These are phyloP conservation scores for Pampusana beccarii DNA, from an alignment of 2,113 vertebrate species.

Conservation along the genomic window DNA sequence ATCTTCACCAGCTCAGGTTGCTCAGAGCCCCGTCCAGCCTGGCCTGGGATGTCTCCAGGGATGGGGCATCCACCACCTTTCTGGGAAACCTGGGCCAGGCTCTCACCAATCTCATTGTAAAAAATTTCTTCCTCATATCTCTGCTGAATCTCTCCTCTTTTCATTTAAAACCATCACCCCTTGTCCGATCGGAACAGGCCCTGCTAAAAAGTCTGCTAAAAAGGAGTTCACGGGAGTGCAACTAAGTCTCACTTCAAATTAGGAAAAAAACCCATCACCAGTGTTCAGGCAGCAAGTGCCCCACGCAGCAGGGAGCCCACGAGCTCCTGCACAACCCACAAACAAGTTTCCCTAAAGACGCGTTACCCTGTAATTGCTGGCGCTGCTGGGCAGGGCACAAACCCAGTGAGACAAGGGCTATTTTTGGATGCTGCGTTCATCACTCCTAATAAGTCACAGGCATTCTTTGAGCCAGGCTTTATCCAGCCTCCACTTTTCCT, in stretches of 20 bases:
- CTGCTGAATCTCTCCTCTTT: too few species aligned
- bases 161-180: too few species aligned
- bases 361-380: neutral
- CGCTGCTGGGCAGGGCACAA: slow-evolving; percentile 50
- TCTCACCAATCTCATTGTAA: too few species aligned
- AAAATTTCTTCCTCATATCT: too few species aligned
- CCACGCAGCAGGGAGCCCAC: neutral
- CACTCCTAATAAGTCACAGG: slow-evolving; percentile 41
- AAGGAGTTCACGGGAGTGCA: neutral
- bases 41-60: too few species aligned
- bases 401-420: slow-evolving; percentile 1
- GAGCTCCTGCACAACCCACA: neutral
- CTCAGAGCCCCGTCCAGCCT: too few species aligned
- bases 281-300: neutral
- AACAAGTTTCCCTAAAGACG: neutral
- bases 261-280: neutral
- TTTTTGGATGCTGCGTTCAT: slow-evolving; percentile 29
- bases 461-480: slow-evolving; percentile 36
- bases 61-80: too few species aligned
- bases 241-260: neutral
- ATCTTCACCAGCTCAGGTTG: too few species aligned
- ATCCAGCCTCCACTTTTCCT: slow-evolving; percentile 31
- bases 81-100: too few species aligned
- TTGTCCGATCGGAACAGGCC: too few species aligned
- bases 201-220: too few species aligned